phyloP scores from a whole-genome alignment of 2,113 vertebrate genomes.

The Lepidiolamprologus cunningtoni region DNA sequence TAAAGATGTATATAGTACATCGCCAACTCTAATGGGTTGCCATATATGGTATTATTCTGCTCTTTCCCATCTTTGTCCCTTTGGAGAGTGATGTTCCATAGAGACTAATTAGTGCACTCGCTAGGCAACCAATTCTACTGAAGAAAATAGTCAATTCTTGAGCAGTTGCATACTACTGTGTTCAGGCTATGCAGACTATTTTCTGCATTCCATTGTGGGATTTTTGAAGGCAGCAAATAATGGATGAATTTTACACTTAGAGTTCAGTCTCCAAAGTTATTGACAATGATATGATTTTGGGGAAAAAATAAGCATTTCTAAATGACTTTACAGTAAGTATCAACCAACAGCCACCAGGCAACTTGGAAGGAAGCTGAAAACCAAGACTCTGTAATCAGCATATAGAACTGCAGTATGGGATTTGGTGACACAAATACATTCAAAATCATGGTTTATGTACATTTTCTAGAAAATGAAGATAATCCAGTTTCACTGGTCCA shows the following conservation, averaged over 20 bases:
- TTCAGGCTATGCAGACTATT: neutral
- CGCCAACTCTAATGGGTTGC: neutral
- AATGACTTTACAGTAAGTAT: neutral
- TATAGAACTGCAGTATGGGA: neutral
- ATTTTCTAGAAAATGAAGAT: neutral
- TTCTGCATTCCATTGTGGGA: neutral
- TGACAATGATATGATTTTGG: neutral
- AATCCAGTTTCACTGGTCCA: neutral
- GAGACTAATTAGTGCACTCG: neutral
- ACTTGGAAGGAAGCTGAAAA: neutral
- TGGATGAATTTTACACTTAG: neutral
- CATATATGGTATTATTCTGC: neutral
- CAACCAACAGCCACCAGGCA: neutral
- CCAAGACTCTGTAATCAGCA: neutral
- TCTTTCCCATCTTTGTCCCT: neutral
- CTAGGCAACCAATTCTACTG: neutral
- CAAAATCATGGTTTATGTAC: neutral
- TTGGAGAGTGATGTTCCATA: neutral
- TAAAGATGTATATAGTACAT: neutral
- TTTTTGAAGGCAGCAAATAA: neutral
- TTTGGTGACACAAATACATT: neutral
- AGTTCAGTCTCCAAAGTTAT: neutral
- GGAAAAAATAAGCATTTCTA: neutral
- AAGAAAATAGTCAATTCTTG: neutral
- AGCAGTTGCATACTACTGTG: neutral